Evolutionary conservation across 2,113 vertebrate species (phyloP).

Genomic region (Trochalopteron elliotii): DNA sequence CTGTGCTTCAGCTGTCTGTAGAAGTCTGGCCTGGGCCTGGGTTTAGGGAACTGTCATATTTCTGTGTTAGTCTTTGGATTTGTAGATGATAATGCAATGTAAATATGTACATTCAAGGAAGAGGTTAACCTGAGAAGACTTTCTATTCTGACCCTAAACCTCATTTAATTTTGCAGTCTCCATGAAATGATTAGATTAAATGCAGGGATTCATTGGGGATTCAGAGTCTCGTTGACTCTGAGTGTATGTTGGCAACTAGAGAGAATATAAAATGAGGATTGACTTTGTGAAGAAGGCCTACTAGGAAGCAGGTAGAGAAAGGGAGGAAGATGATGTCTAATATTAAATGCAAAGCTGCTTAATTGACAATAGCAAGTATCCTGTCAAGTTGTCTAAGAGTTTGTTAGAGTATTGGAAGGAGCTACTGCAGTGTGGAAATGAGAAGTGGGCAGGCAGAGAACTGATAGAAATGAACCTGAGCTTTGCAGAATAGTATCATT

Average conservation of each 20-base stretch:
- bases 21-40: background rate
- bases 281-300: background rate
- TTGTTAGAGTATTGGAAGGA: background rate
- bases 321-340: background rate
- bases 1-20: background rate
- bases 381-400: background rate
- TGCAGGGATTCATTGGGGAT: background rate
- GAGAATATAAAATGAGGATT: background rate
- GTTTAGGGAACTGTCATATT: background rate
- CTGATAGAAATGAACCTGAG: background rate
- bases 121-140: background rate
- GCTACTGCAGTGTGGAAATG: background rate
- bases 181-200: background rate
- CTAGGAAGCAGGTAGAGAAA: background rate
- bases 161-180: slow-evolving; percentile 16
- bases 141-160: background rate
- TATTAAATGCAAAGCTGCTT: background rate
- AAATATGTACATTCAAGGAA: background rate
- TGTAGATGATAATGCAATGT: background rate
- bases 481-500: background rate
- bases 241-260: background rate
- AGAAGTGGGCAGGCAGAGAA: background rate
- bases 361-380: background rate
- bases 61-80: background rate
- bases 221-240: background rate